Percentiles rank a stretch among this genome's conserved stretches.
phyloP scores from a whole-genome alignment of 2,797 vertebrate species.

The Ctenochaetus hawaiiensis region DNA sequence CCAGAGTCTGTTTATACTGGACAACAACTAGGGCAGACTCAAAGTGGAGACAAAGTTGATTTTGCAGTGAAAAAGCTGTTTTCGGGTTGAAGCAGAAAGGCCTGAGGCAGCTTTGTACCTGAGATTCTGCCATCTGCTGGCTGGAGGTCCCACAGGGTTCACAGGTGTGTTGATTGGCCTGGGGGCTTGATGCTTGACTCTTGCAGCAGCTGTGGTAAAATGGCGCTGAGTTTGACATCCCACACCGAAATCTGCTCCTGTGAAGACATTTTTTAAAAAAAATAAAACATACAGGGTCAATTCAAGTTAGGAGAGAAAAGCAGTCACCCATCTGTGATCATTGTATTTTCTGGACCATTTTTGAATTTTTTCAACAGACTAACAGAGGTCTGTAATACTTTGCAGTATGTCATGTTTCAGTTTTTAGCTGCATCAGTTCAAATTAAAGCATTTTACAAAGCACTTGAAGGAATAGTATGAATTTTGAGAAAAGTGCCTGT shows the following conservation, averaged over 20 bases:
- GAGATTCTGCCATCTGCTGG: no score
- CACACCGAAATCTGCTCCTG: conserved; percentile 53
- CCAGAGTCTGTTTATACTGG: background rate
- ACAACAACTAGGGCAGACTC: background rate
- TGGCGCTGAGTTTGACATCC: conserved; percentile 54
- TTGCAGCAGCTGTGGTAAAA: conserved; percentile 53
- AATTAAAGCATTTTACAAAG: conserved; percentile 2
- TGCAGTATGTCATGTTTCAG: background rate
- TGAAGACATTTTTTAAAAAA: conserved; percentile 20
- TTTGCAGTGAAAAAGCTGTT: conserved; percentile 6
- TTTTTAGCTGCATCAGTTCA: background rate
- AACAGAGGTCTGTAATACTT: background rate
- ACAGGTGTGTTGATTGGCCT: conserved; percentile 49
- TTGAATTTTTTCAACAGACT: background rate
- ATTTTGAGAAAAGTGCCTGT: background rate
- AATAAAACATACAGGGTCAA: background rate
- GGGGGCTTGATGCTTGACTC: conserved; percentile 46
- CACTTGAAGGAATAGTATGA: no score
- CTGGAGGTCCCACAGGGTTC: conserved; percentile 52
- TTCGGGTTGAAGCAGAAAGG: background rate
- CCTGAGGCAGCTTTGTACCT: background rate
- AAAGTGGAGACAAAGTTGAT: background rate
- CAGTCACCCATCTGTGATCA: background rate
- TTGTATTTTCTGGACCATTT: background rate
- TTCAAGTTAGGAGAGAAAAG: background rate